These are phyloP conservation scores for Siderastrea radians DNA, from an alignment of 92 coral and sea anemone genomes.

Conservation along the genomic window DNA sequence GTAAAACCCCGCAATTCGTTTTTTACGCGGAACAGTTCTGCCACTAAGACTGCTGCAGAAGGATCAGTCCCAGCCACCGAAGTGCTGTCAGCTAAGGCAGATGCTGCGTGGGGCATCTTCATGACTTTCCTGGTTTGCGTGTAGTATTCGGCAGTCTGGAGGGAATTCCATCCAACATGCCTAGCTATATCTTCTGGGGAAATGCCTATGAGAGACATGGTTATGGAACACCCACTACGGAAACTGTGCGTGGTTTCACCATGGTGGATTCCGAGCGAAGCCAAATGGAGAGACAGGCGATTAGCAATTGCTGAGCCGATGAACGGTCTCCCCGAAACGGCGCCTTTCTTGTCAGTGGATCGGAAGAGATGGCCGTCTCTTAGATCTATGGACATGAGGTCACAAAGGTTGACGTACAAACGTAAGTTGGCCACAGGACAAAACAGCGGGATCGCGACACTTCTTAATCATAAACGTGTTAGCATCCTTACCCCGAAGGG, in stretches of 20 bases:
- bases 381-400: slow-evolving; percentile 55
- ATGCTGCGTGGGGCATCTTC: slow-evolving; percentile 24
- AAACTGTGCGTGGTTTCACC: slow-evolving; percentile 68
- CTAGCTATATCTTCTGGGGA: slow-evolving; percentile 47
- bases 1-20: background rate
- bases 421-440: slow-evolving; percentile 50
- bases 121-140: slow-evolving; percentile 45
- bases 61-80: background rate
- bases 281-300: background rate
- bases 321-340: slow-evolving; percentile 30
- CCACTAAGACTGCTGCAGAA: background rate
- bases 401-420: slow-evolving; percentile 61
- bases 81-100: slow-evolving; percentile 46
- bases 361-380: slow-evolving; percentile 65
- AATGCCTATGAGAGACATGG: slow-evolving; percentile 54
- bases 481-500: slow-evolving; percentile 58
- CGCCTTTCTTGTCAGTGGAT: background rate
- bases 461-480: slow-evolving; percentile 51
- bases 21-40: background rate
- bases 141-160: slow-evolving; percentile 34
- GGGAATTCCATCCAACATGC: slow-evolving; percentile 61
- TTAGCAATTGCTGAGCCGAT: background rate
- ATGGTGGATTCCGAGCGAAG: background rate
- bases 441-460: slow-evolving; percentile 40
- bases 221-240: slow-evolving; percentile 63